A percentile compares a stretch with the other conserved stretches of the same genome.
These are phyloP conservation scores for Arremon brunneinucha DNA, from an alignment of 2,797 vertebrate species.

Conservation along the genomic window DNA sequence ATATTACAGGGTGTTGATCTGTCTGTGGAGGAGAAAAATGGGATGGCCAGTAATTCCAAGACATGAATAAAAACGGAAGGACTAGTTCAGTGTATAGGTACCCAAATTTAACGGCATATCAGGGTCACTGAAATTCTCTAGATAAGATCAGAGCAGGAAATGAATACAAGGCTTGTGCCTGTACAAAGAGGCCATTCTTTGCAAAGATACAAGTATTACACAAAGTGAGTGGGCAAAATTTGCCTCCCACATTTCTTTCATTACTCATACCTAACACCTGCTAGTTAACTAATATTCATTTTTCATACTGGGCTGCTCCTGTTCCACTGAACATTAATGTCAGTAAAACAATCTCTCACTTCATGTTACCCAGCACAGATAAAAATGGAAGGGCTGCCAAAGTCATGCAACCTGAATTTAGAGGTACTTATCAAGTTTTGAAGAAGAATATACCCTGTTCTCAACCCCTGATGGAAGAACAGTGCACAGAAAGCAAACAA, in stretches of 20 bases:
- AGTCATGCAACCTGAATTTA: neutral
- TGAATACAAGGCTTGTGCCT: constrained; percentile 54
- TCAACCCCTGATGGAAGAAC: neutral
- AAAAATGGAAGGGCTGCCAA: neutral
- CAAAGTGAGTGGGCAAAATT: constrained; percentile 29
- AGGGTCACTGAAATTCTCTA: constrained; percentile 37
- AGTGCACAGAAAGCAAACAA: neutral
- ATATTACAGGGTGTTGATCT: constrained; percentile 46
- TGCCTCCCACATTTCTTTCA: constrained; percentile 61
- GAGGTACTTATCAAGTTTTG: neutral
- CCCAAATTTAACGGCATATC: constrained; percentile 19
- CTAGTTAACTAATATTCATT: constrained; percentile 44
- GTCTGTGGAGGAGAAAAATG: neutral
- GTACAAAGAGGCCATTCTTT: constrained; percentile 56
- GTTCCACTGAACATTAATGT: constrained; percentile 11
- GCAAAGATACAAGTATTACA: neutral
- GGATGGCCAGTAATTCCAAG: neutral
- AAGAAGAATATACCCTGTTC: neutral
- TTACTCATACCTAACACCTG: constrained; percentile 55
- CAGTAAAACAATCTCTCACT: constrained; percentile 40
- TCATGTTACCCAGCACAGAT: neutral
- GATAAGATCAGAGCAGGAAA: constrained; percentile 57
- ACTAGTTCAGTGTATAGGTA: neutral
- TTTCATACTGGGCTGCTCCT: constrained; percentile 11
- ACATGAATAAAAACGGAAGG: neutral